Base-by-base conservation (phyloP, 1,140 invertebrate species). In the Calliphora vicina region DNA sequence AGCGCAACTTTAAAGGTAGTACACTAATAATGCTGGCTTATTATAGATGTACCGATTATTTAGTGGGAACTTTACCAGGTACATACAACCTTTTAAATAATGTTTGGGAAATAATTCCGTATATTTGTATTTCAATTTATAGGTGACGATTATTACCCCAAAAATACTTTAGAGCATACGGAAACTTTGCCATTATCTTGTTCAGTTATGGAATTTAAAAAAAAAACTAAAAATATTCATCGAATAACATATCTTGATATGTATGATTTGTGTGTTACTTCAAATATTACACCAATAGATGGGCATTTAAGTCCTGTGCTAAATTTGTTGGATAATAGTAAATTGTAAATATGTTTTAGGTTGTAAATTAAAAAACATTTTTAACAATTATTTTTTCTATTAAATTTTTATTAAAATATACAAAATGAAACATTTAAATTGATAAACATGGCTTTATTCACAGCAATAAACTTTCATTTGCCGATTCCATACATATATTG, bases 11-110 rank as follows among this genome's bases (percentile, higher is more conserved):
- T 20, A 86, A 83, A 1, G 92, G 92, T 0, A 84, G 87, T n/a
- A 86, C 91, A 50, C 83, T 91, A 57, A 86, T 90, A 71, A 87
- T 92, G 45, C 91, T 93, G 2, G 91, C 92, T 85, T 90, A 88
- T 80, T 89, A 90, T 84, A 85, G 86, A 15, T 88, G 86, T n/a
- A 86, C 84, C 50, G 87, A 91, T 17, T 88, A 87, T 27, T 72
- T 89, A 50, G 82, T 90, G 42, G 86, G 87, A 27, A 85, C 91
- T 9, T 85, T 91, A 25, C 91, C 91, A 29, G 91, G 87, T 84
- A 82, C 29, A 17, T 57, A 8, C 4, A 8, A 35, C 2, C 8
- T 4, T 35, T 57, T 0, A 57, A 83, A 50, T 83, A 20, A 0
- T 29, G 12, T 12, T 8, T 78, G 4, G 2, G 42, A 43, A 26